Evolutionary conservation across 2,113 vertebrate species (phyloP).

Genomic region (Rhegmatorhina hoffmannsi): DNA sequence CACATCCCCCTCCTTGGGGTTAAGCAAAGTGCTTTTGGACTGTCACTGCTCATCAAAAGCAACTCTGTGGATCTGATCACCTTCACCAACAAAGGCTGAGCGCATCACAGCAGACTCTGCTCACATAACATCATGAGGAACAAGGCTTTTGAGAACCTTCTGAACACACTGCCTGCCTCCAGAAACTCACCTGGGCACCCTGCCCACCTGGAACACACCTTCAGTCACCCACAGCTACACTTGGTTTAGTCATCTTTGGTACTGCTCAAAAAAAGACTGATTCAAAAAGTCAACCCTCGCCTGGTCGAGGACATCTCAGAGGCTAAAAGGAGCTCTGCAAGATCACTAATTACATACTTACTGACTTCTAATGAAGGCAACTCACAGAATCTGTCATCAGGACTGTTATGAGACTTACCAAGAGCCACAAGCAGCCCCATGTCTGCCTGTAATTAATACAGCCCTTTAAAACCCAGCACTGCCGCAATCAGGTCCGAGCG

Average conservation of each 20-base stretch:
- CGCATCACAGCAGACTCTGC: fast-evolving
- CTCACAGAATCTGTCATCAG: background rate
- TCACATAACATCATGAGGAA: fast-evolving
- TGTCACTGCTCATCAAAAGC: background rate
- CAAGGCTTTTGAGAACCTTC: background rate
- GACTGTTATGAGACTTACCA: background rate
- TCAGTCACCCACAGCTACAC: background rate
- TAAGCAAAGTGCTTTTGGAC: background rate
- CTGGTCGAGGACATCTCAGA: background rate
- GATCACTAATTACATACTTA: background rate
- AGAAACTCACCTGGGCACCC: background rate
- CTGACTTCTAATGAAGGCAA: background rate
- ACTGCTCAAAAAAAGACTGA: background rate
- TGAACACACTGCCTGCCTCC: background rate
- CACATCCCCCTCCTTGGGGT: background rate
- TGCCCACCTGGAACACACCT: background rate
- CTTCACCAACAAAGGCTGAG: background rate
- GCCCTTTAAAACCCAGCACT: background rate
- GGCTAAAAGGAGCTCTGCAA: background rate
- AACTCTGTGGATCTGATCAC: background rate
- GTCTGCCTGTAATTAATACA: background rate
- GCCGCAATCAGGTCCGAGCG: background rate
- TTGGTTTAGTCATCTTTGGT: fast-evolving
- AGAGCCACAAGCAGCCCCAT: fast-evolving
- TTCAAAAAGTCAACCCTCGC: background rate